phyloP scores from a whole-genome alignment of 92 coral and sea anemone species.

The Epizoanthus illoricatus region DNA sequence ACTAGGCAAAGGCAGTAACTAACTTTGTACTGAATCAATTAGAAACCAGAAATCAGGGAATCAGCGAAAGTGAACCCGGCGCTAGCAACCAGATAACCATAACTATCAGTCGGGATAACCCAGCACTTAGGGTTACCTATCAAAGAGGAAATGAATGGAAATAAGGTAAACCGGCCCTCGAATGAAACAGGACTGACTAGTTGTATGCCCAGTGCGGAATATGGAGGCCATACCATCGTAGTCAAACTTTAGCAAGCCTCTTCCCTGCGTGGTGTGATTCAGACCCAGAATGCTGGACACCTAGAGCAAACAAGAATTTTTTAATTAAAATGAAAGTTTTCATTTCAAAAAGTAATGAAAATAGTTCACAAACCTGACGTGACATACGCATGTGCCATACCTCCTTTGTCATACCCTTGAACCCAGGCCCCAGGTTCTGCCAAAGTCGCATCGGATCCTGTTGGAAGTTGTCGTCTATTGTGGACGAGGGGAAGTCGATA shows the following conservation, averaged over 20 bases:
- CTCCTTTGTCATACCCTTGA: constrained; percentile 75
- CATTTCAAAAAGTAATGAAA: neutral
- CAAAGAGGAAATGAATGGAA: too few species aligned
- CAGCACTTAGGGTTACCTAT: too few species aligned
- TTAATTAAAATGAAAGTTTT: neutral
- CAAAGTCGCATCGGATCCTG: constrained; percentile 79
- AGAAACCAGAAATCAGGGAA: too few species aligned
- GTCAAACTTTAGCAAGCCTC: constrained; percentile 85
- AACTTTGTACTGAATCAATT: too few species aligned
- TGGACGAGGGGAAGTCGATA: constrained; percentile 82
- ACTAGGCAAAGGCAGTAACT: too few species aligned
- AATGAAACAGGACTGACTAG: too few species aligned
- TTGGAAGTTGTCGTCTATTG: constrained; percentile 74
- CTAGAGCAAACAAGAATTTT: constrained; percentile 37
- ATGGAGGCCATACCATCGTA: constrained; percentile 68
- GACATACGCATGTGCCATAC: constrained; percentile 24
- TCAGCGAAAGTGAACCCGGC: too few species aligned
- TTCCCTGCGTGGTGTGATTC: constrained; percentile 80
- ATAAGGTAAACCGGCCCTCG: too few species aligned
- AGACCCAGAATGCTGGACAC: constrained; percentile 73
- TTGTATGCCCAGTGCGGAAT: neutral
- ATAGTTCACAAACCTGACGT: neutral
- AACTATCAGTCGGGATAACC: too few species aligned
- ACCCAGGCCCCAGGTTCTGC: constrained; percentile 83
- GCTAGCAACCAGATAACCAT: too few species aligned